Evolutionary conservation across 2,888 invertebrate genomes (phyloP), one percentile per base, ranked within the genome.

Genomic region (Microplitis manilae): DNA sequence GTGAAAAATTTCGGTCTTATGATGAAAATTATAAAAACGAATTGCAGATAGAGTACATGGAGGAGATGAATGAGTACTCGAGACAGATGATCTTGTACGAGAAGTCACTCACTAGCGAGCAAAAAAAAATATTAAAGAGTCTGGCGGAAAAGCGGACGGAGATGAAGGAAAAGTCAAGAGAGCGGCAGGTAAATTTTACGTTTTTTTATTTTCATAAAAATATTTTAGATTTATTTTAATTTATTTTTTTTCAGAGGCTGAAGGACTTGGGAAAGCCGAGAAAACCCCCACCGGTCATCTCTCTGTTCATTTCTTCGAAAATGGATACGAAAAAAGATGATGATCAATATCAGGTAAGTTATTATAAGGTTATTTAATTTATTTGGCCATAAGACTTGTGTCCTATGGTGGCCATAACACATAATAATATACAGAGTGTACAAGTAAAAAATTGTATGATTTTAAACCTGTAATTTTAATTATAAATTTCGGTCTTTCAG

Each of bases 221-320:
- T 61, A n/a, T 8, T 70, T 64, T 13, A 62, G 70, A 17, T 77
- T 38, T 2, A 30, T 30, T 30, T 0, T 30, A 30, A 30, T 4
- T 65, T 39, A 15, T 68, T 71, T 41, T 50, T 76, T 86, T 87
- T 59, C 86, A 94, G 93, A 93, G 93, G 87, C 89, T 91, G 77
- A 93, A 92, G 87, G 93, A 94, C 78, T 87, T 94, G 64, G 93
- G 94, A 1, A 93, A 92, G 81, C 96, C 96, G 0, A 95, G 93
- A 85, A 93, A 91, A 86, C 95, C 96, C 1, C 50, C 82, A 1
- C 83, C 87, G n/a, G 92, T 93, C 82, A 95, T 93, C 86, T 88
- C 94, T 64, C 87, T 92, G 5, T 95, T 91, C 82, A 80, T 93
- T 59, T 86, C 91, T 78, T 90, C 93, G 40, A 92, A 91, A 85